Conservation (phyloP, 2,113 vertebrate genomes). For the Pelmatolapia mariae region DNA sequence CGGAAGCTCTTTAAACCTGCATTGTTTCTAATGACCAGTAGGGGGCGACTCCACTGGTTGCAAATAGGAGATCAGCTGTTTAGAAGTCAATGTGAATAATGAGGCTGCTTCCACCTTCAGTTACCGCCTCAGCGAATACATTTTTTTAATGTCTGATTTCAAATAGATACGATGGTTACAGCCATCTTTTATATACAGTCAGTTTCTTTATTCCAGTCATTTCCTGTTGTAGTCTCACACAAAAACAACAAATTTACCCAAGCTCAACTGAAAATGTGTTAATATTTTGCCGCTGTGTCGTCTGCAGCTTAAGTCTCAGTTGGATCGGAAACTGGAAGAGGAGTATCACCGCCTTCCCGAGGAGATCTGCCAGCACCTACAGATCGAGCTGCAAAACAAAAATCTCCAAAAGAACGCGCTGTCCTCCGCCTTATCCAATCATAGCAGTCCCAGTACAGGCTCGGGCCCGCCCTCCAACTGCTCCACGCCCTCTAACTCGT, state of each 20-base stretch:
- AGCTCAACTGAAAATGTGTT: not conserved
- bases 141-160: not conserved
- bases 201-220: not conserved
- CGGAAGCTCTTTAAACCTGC: not conserved
- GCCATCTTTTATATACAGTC: not conserved
- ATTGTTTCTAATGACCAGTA: not conserved
- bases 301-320: conserved; percentile 63
- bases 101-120: not conserved
- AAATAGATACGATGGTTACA: not conserved
- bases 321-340: conserved; percentile 68
- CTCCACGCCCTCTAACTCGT: conserved; percentile 64
- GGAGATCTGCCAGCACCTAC: conserved; percentile 76
- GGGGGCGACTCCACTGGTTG: not conserved
- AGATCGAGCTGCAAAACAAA: conserved; percentile 70
- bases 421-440: conserved; percentile 48
- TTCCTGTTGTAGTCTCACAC: not conserved
- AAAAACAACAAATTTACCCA: not conserved
- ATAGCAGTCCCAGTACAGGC: conserved; percentile 57
- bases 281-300: not conserved
- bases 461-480: conserved; percentile 67
- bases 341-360: conserved; percentile 67
- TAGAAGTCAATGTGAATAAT: not conserved
- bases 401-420: conserved; percentile 45
- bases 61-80: not conserved
- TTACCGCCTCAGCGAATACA: not conserved